Base-by-base conservation (phyloP, 2,797 vertebrate species). In the Rhyacichthys aspro region DNA sequence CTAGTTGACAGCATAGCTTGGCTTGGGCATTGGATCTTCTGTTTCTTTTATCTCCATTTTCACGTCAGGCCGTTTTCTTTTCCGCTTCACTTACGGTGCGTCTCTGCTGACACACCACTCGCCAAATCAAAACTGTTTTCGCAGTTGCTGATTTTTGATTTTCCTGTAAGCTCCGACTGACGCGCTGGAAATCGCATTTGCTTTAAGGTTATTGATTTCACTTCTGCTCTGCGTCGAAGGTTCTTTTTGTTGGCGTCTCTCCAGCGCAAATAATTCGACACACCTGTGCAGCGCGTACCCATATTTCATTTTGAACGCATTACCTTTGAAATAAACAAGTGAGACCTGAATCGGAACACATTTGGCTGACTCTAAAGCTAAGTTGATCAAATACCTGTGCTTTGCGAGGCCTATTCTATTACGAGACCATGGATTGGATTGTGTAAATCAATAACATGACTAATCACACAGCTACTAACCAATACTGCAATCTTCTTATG, bases 131-230 rank as follows among this genome's bases (percentile, higher is more conserved):
- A 52, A 52, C 11, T 14, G 23, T 15, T 48, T 48, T 33, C n/a
- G 23, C 46, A 33, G 46, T 49, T 34, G 28, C 49, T 52, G 49
- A 11, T 10, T 38, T 52, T 52, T 52, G 49, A 52, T 52, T 52
- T 52, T 37, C 49, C 37, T 15, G 49, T 38, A 38, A 37, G 49
- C 49, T 19, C 15, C 32, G 15, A 37, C 34, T 16, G 49, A 38
- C 34, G 16, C 49, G 17, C 34, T 52, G 33, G 49, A 52, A 52
- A 52, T 52, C 10, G 7, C 11, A 17, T 38, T 52, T 52, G 14
- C 16, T 52, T 19, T 52, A 52, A 52, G 34, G 49, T 52, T 52
- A 52, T 18, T 52, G 49, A 52, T 37, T 52, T 52, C 49, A 18
- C 34, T 18, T 11, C 16, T 18, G 34, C 48, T 12, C 34, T 18